Evolutionary conservation across 1,140 invertebrate genomes (phyloP).

Genomic region (Saccostrea glomerata): DNA sequence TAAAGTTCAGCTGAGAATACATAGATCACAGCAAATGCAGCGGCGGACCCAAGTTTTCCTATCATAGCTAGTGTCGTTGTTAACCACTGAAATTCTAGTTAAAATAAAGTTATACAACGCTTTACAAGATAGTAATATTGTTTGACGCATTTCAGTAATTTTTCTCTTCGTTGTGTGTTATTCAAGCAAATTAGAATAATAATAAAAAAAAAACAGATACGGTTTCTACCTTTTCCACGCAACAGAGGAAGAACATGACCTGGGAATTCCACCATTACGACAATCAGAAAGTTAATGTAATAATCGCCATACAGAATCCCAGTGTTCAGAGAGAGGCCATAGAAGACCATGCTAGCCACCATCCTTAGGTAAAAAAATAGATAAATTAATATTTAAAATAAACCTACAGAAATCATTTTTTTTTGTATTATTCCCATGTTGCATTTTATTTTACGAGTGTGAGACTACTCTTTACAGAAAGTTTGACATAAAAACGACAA

Average conservation of each 20-base stretch:
- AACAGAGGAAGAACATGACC: slow-evolving; percentile 84
- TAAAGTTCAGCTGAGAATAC: slow-evolving; percentile 91
- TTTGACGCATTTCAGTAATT: neutral
- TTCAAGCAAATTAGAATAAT: too few species aligned
- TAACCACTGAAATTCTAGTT: slow-evolving; percentile 43
- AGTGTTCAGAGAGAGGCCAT: slow-evolving; percentile 83
- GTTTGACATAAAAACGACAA: too few species aligned
- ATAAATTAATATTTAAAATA: neutral
- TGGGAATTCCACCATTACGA: slow-evolving; percentile 87
- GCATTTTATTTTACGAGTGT: too few species aligned
- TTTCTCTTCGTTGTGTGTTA: too few species aligned
- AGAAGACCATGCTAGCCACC: slow-evolving; percentile 82
- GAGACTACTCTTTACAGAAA: too few species aligned
- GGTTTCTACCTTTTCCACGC: too few species aligned
- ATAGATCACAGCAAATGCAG: slow-evolving; percentile 85
- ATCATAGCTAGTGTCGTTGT: slow-evolving; percentile 83
- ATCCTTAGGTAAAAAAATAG: slow-evolving; percentile 80
- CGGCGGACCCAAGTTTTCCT: slow-evolving; percentile 83
- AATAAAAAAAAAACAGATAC: too few species aligned
- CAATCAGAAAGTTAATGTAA: slow-evolving; percentile 70
- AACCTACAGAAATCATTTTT: too few species aligned
- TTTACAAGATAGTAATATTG: neutral
- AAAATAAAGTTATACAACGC: neutral
- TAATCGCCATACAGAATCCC: slow-evolving; percentile 61
- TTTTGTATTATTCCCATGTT: too few species aligned